Evolutionary conservation across 2,888 invertebrate species (phyloP), one percentile per base, ranked within the genome.

Genomic region (Cephus pulcher): DNA sequence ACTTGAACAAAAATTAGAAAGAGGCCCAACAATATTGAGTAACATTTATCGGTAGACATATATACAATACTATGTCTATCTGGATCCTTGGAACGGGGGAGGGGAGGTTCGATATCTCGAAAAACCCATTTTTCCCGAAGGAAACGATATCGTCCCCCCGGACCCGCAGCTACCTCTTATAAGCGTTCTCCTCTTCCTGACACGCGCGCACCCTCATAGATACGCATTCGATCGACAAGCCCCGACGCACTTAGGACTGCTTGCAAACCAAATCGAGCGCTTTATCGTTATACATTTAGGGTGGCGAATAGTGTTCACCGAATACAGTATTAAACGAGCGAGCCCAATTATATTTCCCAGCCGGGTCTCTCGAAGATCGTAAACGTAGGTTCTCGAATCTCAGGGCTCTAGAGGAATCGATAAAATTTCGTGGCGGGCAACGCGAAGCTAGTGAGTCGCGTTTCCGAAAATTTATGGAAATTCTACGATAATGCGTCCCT

Each of bases 171-270:
- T 15, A 15, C 40, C 40, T 15, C 40, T 40, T 15, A 40, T 15
- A 40, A 15, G 15, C 40, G 15, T 40, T 40, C 40, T 40, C 1
- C 40, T 40, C 40, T 40, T 40, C 40, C 40, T 15, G 40, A 40
- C 40, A 40, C 15, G 40, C 40, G 15, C 15, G 40, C 40, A 15
- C 40, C 15, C 40, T 40, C 15, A 15, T 40, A 40, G 40, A 40
- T 40, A 40, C 87, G 84, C 80, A 86, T 84, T 81, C 82, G 84
- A 87, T 87, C 86, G 84, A 84, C 85, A 87, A 87, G 85, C 86
- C 87, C 81, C 76, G 81, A 80, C 81, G 83, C 84, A 84, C 85
- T 83, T 83, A 83, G 82, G 82, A 84, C 82, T 82, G 76, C 79
- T 68, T 68, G 79, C 78, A 79, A 85, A 87, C 86, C 83, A 82